Evolutionary conservation across 2,113 vertebrate species (phyloP).

Genomic region (Eurystomus gularis): DNA sequence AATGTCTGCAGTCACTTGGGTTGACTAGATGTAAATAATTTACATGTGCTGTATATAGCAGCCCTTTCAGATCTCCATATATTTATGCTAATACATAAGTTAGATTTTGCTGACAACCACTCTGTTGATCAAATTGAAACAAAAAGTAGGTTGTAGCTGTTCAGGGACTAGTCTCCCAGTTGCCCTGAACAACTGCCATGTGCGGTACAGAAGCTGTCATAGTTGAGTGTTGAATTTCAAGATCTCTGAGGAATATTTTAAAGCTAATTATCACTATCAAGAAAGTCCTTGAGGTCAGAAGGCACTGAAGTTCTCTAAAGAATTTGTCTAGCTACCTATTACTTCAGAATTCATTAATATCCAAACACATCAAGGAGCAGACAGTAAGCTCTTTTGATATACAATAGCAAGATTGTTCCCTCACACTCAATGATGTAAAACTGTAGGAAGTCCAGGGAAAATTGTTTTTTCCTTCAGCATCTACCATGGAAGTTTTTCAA

Average conservation of each 20-base stretch:
- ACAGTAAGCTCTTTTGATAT: background rate
- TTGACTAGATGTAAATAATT: conserved; percentile 69
- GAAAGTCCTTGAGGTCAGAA: conserved; percentile 54
- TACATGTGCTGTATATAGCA: conserved; percentile 51
- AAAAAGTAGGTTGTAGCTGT: conserved; percentile 48
- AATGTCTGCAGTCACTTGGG: conserved; percentile 56
- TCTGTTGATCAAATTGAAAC: conserved; percentile 48
- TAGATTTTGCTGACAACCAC: conserved; percentile 42
- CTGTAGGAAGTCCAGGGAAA: background rate
- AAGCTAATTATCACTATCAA: conserved; percentile 66
- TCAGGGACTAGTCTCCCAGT: conserved; percentile 29
- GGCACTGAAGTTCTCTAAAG: conserved; percentile 26
- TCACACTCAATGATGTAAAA: background rate
- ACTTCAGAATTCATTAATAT: conserved; percentile 57
- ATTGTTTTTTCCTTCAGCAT: background rate
- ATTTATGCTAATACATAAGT: conserved; percentile 52
- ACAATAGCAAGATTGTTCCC: background rate
- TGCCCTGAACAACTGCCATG: conserved; percentile 44
- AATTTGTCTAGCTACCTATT: conserved; percentile 43
- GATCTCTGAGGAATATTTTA: conserved; percentile 60
- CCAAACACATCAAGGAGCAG: conserved; percentile 11
- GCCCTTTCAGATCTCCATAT: conserved; percentile 42
- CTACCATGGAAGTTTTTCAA: background rate
- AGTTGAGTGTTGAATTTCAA: conserved; percentile 17
- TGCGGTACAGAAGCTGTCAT: conserved; percentile 32